Evolutionary conservation across 1,140 invertebrate species (phyloP).

Genomic region (Calliphora vicina): DNA sequence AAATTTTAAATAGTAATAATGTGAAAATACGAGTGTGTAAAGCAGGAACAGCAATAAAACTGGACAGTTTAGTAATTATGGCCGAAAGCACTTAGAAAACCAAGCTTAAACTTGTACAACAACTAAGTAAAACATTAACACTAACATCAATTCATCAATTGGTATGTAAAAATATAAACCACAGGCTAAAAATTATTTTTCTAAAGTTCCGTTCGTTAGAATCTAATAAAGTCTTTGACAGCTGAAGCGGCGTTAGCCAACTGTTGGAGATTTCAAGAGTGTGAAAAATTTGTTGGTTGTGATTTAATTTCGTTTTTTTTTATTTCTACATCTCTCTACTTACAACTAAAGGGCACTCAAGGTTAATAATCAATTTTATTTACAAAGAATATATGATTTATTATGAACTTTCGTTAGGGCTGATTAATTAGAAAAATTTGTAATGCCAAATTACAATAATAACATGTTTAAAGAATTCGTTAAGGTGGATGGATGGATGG

Average conservation of each 20-base stretch:
- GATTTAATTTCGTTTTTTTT: neutral
- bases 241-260: neutral
- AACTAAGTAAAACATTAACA: neutral
- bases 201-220: neutral
- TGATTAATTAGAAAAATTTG: neutral
- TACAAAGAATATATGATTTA: neutral
- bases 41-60: no score
- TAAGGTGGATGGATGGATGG: no score
- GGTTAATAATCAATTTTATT: neutral
- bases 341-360: neutral
- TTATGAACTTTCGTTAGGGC: neutral
- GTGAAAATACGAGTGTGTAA: neutral
- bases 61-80: neutral
- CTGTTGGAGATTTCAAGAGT: neutral
- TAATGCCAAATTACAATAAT: neutral
- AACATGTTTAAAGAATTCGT: neutral
- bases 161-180: neutral
- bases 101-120: no score
- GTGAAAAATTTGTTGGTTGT: neutral
- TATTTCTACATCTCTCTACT: no score
- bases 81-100: neutral
- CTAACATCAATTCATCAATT: neutral
- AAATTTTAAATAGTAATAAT: neutral
- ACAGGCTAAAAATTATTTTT: no score
- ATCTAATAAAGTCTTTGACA: neutral